Evolutionary conservation across 2,797 vertebrate genomes (phyloP).

Genomic region (Ceryle rudis): DNA sequence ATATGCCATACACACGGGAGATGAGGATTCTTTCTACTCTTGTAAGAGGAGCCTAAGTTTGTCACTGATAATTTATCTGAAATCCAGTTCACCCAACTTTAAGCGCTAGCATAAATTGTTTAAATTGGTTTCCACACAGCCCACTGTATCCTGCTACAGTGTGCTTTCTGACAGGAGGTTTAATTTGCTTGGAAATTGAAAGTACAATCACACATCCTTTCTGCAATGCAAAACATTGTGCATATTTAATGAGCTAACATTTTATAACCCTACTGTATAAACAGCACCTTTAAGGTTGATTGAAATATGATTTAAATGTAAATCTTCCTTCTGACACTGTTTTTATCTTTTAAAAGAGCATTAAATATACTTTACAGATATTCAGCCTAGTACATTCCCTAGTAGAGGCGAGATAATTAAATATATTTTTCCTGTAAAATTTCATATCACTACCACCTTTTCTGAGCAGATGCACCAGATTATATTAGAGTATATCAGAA

Average conservation of each 20-base stretch:
- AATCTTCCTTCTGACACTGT: background rate
- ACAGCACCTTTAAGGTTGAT: constrained; percentile 56
- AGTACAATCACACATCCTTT: constrained; percentile 70
- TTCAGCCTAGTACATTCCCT: background rate
- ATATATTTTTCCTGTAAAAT: constrained; percentile 27
- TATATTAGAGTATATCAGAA: background rate
- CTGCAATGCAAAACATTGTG: constrained; percentile 64
- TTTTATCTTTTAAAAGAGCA: constrained; percentile 47
- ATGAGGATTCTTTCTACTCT: background rate
- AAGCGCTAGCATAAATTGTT: constrained; percentile 68
- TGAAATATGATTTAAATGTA: constrained; percentile 63
- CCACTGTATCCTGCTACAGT: constrained; percentile 53
- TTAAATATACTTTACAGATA: constrained; percentile 33
- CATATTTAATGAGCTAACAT: constrained; percentile 71
- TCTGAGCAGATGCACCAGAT: background rate
- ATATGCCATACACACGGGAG: background rate
- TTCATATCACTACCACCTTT: constrained; percentile 15
- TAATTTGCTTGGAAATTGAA: constrained; percentile 74
- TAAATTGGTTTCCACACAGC: constrained; percentile 67
- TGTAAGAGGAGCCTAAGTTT: constrained; percentile 6
- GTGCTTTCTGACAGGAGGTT: constrained; percentile 61
- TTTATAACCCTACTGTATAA: constrained; percentile 67
- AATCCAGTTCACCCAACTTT: constrained; percentile 64
- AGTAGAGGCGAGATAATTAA: constrained; percentile 18
- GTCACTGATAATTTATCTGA: constrained; percentile 53